Percentiles rank a stretch among this genome's conserved stretches.
phyloP scores from a whole-genome alignment of 1,140 invertebrate species.

The Pseudomyrmex concolor region DNA sequence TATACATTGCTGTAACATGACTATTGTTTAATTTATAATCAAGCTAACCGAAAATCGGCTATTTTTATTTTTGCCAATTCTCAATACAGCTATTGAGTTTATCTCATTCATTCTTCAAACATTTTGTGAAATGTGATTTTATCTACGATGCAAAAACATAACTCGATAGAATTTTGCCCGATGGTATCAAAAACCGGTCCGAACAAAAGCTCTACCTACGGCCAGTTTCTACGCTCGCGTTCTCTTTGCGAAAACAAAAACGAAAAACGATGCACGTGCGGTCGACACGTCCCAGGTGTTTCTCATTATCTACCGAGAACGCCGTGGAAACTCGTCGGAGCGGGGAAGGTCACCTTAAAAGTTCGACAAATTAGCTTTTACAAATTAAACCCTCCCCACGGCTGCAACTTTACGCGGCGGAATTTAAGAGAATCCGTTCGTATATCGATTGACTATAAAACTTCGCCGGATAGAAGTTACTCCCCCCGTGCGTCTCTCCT shows the following conservation, averaged over 20 bases:
- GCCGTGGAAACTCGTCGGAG: not conserved
- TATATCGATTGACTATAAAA: constrained; percentile 78
- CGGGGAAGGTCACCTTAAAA: constrained; percentile 73
- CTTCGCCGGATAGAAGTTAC: constrained; percentile 49
- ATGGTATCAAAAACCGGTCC: not conserved
- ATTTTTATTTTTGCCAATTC: constrained; percentile 2
- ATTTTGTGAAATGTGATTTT: not conserved
- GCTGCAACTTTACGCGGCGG: constrained; percentile 70
- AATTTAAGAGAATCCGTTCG: constrained; percentile 75
- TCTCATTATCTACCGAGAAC: constrained; percentile 43
- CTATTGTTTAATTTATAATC: constrained; percentile 23
- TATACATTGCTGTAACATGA: constrained; percentile 5
- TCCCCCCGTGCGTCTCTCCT: constrained; percentile 25
- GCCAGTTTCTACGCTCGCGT: not conserved
- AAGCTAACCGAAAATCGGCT: not conserved
- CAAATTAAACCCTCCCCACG: constrained; percentile 79
- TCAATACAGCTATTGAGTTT: not conserved
- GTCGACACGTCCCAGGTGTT: constrained; percentile 44
- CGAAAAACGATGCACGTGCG: constrained; percentile 38
- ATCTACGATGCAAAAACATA: not conserved
- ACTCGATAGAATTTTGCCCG: not conserved
- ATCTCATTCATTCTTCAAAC: not conserved
- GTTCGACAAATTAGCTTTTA: constrained; percentile 83
- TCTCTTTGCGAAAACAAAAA: constrained; percentile 18
- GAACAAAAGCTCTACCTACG: not conserved